phyloP scores from a whole-genome alignment of 37 sponge, comb jelly and placozoan species.

The Geodia barretti region DNA sequence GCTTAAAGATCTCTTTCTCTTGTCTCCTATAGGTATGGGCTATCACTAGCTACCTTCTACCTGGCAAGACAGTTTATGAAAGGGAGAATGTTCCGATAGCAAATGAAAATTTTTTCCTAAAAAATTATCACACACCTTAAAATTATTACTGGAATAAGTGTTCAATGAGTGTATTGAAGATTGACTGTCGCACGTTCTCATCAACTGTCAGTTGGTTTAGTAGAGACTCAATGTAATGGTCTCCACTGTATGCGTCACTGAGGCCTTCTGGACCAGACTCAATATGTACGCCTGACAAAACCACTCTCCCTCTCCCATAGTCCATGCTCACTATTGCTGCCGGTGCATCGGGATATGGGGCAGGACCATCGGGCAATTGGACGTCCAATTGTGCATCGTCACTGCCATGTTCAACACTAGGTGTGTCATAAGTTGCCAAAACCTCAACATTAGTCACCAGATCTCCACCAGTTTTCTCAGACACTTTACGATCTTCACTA shows the following conservation, averaged over 20 bases:
- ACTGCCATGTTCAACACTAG: background rate
- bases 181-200: conserved; percentile 8
- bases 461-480: background rate
- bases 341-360: conserved; percentile 4
- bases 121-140: background rate
- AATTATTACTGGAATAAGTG: conserved; percentile 3
- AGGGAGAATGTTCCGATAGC: background rate
- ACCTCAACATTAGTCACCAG: background rate
- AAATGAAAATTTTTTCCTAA: too few species aligned
- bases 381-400: background rate
- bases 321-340: conserved; percentile 54
- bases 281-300: conserved; percentile 76
- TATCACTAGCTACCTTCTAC: conserved; percentile 70
- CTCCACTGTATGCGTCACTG: conserved; percentile 1
- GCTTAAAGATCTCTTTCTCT: too few species aligned
- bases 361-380: background rate
- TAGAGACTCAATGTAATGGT: conserved; percentile 2
- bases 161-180: conserved; percentile 12
- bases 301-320: conserved; percentile 55
- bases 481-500: background rate
- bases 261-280: conserved; percentile 50
- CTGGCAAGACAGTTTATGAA: conserved; percentile 37
- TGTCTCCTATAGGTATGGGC: conserved; percentile 88
- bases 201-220: conserved; percentile 1
- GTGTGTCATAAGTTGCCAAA: conserved; percentile 16